Evolutionary conservation across 2,888 invertebrate genomes (phyloP).

Genomic region (Ceratothoa steindachneri): DNA sequence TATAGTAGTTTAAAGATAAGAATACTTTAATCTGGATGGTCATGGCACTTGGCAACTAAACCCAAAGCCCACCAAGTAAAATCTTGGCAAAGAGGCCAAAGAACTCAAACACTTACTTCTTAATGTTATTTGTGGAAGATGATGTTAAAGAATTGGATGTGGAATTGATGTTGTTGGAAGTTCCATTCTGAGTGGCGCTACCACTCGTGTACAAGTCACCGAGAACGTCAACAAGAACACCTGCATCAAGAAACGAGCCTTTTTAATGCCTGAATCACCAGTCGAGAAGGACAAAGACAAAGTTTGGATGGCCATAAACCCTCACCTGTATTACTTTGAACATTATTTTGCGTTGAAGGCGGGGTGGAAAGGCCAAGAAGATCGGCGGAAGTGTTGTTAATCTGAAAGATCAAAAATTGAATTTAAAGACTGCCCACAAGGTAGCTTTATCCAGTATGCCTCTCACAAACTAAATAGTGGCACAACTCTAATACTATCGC

Average conservation of each 20-base stretch:
- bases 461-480: background rate
- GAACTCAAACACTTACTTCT: constrained; percentile 62
- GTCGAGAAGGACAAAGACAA: too few species aligned
- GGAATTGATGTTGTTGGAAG: constrained; percentile 21
- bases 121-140: constrained; percentile 70
- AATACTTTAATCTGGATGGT: too few species aligned
- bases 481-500: background rate
- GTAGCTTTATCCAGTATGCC: too few species aligned
- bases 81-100: too few species aligned
- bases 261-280: too few species aligned
- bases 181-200: constrained; percentile 13
- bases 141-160: constrained; percentile 23
- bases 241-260: too few species aligned
- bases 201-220: constrained; percentile 72
- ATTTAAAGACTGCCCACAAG: background rate
- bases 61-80: too few species aligned
- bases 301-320: too few species aligned
- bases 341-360: constrained; percentile 62
- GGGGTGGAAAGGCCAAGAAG: constrained; percentile 64
- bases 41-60: too few species aligned
- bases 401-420: background rate
- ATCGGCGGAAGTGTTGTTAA: constrained; percentile 46
- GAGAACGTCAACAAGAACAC: constrained; percentile 81
- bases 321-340: constrained; percentile 41
- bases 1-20: too few species aligned